These are phyloP conservation scores for Oncopodura yosiiana DNA, from an alignment of 1,140 invertebrate species.

Conservation along the genomic window DNA sequence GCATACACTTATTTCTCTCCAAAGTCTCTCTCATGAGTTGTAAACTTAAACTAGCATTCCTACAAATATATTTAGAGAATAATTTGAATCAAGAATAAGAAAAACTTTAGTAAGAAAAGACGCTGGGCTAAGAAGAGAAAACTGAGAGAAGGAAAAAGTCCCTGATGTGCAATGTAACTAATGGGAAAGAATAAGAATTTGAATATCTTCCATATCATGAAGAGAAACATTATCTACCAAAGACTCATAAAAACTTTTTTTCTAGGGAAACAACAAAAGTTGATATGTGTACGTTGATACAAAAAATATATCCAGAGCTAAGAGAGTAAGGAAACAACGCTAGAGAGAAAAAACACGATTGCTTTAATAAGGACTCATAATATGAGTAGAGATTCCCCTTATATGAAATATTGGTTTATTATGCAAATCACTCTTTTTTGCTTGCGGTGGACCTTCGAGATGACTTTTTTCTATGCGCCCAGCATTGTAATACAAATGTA, in stretches of 20 bases:
- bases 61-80: neutral
- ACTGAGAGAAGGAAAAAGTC: neutral
- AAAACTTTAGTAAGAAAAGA: conserved; percentile 5
- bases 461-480: too few relatives aligned
- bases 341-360: conserved; percentile 24
- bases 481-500: too few relatives aligned
- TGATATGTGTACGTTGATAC: conserved; percentile 24
- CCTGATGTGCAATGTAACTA: conserved; percentile 29
- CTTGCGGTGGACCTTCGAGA: too few relatives aligned
- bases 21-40: neutral
- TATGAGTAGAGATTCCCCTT: conserved; percentile 17
- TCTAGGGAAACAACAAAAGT: conserved; percentile 21
- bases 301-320: too few relatives aligned
- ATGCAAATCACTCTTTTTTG: conserved; percentile 24
- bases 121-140: conserved; percentile 3
- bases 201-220: conserved; percentile 28
- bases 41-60: neutral
- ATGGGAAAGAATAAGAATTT: conserved; percentile 29
- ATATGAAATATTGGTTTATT: conserved; percentile 30
- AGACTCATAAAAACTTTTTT: conserved; percentile 25
- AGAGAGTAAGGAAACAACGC: too few relatives aligned
- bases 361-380: conserved; percentile 28
- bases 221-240: conserved; percentile 19
- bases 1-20: conserved; percentile 3
- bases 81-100: neutral